These are phyloP conservation scores for Montifringilla adamsi DNA, from an alignment of 2,113 vertebrate species.

Conservation along the genomic window DNA sequence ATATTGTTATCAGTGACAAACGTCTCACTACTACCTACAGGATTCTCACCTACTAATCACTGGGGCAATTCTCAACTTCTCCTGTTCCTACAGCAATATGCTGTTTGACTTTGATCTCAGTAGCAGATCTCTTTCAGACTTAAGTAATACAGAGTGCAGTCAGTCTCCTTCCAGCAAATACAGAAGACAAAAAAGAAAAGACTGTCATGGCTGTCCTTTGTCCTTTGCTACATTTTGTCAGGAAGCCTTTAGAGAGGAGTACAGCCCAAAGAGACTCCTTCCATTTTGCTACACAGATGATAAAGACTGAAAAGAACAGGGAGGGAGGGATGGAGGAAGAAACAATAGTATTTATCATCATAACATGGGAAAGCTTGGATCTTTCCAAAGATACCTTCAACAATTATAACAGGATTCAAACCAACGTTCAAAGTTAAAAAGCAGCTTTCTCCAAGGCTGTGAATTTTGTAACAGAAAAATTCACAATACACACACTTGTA, in stretches of 20 bases:
- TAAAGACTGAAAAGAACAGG: neutral
- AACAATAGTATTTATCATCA: neutral
- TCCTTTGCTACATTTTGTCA: neutral
- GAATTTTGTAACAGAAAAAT: neutral
- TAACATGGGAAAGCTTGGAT: neutral
- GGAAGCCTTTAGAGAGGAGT: neutral
- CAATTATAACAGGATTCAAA: neutral
- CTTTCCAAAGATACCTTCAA: neutral
- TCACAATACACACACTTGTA: neutral
- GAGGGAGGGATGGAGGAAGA: neutral
- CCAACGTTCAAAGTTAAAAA: neutral
- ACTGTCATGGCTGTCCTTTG: neutral
- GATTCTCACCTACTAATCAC: neutral
- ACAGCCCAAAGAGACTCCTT: neutral
- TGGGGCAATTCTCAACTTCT: neutral
- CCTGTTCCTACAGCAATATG: neutral
- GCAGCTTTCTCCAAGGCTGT: neutral
- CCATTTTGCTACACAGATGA: neutral
- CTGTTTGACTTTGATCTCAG: neutral
- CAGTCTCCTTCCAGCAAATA: neutral
- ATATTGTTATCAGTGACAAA: neutral
- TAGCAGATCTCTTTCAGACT: neutral
- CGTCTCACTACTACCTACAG: neutral
- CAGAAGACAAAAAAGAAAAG: neutral
- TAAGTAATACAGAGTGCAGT: neutral